Percentiles rank a stretch among this genome's conserved stretches.
phyloP scores from a whole-genome alignment of 1,140 invertebrate species.

The Drosophila persimilis region DNA sequence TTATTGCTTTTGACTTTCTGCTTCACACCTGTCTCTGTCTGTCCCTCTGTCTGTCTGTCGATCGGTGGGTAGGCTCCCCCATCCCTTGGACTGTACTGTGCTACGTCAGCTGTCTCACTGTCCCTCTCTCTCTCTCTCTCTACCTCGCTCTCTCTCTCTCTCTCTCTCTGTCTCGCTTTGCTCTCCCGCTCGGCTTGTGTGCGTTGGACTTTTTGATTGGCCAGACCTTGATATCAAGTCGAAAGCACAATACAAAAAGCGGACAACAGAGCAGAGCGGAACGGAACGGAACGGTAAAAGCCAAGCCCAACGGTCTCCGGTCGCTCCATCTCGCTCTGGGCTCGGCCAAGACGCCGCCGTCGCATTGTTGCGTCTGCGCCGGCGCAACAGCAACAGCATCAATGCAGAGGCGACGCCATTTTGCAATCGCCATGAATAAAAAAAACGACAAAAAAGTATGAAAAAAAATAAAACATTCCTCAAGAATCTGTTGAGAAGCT shows the following conservation, averaged over 20 bases:
- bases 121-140: conserved; percentile 14
- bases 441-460: background rate
- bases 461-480: background rate
- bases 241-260: conserved; percentile 29
- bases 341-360: conserved; percentile 64
- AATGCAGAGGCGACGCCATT: background rate
- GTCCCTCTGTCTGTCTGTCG: conserved; percentile 15
- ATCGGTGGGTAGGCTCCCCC: conserved; percentile 5
- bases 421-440: background rate
- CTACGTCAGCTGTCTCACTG: background rate
- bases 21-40: conserved; percentile 66
- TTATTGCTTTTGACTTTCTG: conserved; percentile 55
- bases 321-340: conserved; percentile 42
- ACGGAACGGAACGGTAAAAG: background rate
- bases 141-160: background rate
- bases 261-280: conserved; percentile 7
- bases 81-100: too few relatives aligned
- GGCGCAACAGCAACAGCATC: conserved; percentile 51
- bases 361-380: conserved; percentile 39
- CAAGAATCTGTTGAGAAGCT: too few relatives aligned
- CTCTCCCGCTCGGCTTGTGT: conserved; percentile 39
- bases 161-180: conserved; percentile 2
- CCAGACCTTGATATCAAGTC: conserved; percentile 72
- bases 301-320: conserved; percentile 45
- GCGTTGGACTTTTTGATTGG: conserved; percentile 75